These are phyloP conservation scores for Dorcus parallelipipedus DNA, from an alignment of 2,888 invertebrate genomes.

Conservation along the genomic window DNA sequence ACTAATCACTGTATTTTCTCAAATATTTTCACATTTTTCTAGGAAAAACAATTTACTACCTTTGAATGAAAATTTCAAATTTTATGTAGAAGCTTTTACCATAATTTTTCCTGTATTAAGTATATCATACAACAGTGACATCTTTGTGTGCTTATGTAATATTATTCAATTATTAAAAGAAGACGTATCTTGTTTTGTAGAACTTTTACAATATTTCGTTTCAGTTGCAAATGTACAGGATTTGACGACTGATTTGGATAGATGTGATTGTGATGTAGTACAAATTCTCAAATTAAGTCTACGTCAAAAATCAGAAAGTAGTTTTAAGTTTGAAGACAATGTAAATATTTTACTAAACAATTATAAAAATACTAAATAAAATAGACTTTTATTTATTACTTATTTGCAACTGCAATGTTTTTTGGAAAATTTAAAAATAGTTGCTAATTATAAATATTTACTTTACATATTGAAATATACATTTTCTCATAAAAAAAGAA, in stretches of 20 bases:
- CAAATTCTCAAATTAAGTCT: too few relatives aligned
- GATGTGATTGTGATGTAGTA: too few relatives aligned
- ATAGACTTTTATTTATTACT: background rate
- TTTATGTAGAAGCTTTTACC: constrained; percentile 32
- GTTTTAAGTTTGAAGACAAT: constrained; percentile 17
- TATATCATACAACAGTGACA: constrained; percentile 24
- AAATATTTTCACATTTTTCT: constrained; percentile 30
- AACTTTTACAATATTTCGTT: constrained; percentile 28
- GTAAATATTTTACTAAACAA: constrained; percentile 10
- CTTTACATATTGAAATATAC: too few relatives aligned
- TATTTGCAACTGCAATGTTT: too few relatives aligned
- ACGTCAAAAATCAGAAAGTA: too few relatives aligned
- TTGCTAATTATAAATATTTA: too few relatives aligned
- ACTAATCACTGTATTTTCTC: constrained; percentile 25
- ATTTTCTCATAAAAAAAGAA: too few relatives aligned
- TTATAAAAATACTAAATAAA: constrained; percentile 11
- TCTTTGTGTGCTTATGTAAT: constrained; percentile 29
- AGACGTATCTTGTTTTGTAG: constrained; percentile 23
- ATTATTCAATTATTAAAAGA: constrained; percentile 29
- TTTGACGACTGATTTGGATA: constrained; percentile 11
- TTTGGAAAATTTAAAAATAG: too few relatives aligned
- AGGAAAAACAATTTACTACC: constrained; percentile 34
- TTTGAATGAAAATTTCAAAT: constrained; percentile 31
- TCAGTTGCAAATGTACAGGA: constrained; percentile 22
- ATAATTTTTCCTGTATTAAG: constrained; percentile 31